Base-by-base conservation (phyloP, 2,888 invertebrate species). In the Scaptomyza polygonia region DNA sequence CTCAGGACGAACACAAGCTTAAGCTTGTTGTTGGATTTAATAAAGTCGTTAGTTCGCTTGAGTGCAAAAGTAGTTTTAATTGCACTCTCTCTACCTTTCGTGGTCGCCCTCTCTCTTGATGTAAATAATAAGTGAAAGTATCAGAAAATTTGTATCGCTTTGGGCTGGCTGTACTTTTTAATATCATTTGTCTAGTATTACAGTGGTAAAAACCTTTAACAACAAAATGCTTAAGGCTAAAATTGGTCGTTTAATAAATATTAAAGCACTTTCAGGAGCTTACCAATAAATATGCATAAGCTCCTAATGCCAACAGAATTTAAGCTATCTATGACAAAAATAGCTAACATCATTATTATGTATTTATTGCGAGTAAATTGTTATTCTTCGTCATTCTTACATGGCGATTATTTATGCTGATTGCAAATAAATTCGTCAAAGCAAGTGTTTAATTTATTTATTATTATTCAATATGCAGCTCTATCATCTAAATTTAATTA, bases 41-140 rank as follows among this genome's bases (percentile, higher is more conserved):
- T 65, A 69, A 58, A 61, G 54, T 44, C 56, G 43, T 72, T 51
- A 43, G 43, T 34, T 48, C 14, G 25, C n/a, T 36, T 48, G 55
- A 53, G 52, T 40, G 56, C 9, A 66, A 58, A 72, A 42, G 21
- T 34, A 39, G 45, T 47, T 57, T 44, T 51, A 61, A 72, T 57
- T 67, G 67, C 63, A 54, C 34, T 9, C 18, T 12, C 18, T 18
- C 25, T 34, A 4, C 3, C 9, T 44, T n/a, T 9, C 16, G 0
- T 5, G 4, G 29, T 40, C n/a, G n/a, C n/a, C n/a, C n/a, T n/a
- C n/a, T n/a, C n/a, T n/a, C n/a, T n/a, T 5, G 25, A 5, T 3
- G 7, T 5, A n/a, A n/a, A 29, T n/a, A 29, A 9, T 16, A 58
- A 45, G 30, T 39, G 27, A 51, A 34, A 29, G 44, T 32, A 5